Base-by-base conservation (phyloP, 2,797 vertebrate genomes). In the Pipistrellus pipistrellus region DNA sequence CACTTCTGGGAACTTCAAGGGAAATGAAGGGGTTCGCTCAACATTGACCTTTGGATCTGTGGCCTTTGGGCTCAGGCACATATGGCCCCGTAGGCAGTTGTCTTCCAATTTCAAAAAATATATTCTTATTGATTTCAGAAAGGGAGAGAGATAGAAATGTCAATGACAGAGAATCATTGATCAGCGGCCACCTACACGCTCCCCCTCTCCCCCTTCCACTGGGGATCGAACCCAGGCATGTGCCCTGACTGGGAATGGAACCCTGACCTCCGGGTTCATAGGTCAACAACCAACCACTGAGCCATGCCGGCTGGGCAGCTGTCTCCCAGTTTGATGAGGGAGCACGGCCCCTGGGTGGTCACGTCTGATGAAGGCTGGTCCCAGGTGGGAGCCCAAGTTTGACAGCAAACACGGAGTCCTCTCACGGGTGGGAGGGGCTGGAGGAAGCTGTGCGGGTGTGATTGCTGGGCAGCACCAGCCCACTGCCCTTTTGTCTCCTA, bases 401-500 rank as follows among this genome's bases (percentile, higher is more conserved):
- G 17, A 57, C 11, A 13, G 53, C 53, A 23, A 23, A 23, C 53
- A 55, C 8, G 30, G 41, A 66, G 32, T 68, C 75, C 12, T 0
- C 0, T 3, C 4, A 0, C 14, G 10, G 18, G 21, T 14, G 76
- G 51, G 46, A 14, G 55, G 59, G 1, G 59, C 23, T 23, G 57
- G 20, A 57, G n/a, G 57, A 21, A 59, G 25, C 25, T 2, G 4
- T 5, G 25, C 0, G 57, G 57, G 25, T 62, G 12, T 13, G 59
- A 64, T 30, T 64, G 14, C 71, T 46, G 15, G 18, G 53, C 18
- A 20, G 35, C 53, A 20, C 55, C 27, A 2, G 38, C 44, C 44
- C 38, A 27, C 15, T 9, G 17, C 12, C 92, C 23, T 62, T 80
- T 21, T 69, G 64, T 80, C 76, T 17, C 38, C 3, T 80, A 97